A percentile compares a stretch with the other conserved stretches of the same genome.
These are phyloP conservation scores for Oreochromis niloticus DNA, from an alignment of 2,113 vertebrate genomes.

Conservation along the genomic window DNA sequence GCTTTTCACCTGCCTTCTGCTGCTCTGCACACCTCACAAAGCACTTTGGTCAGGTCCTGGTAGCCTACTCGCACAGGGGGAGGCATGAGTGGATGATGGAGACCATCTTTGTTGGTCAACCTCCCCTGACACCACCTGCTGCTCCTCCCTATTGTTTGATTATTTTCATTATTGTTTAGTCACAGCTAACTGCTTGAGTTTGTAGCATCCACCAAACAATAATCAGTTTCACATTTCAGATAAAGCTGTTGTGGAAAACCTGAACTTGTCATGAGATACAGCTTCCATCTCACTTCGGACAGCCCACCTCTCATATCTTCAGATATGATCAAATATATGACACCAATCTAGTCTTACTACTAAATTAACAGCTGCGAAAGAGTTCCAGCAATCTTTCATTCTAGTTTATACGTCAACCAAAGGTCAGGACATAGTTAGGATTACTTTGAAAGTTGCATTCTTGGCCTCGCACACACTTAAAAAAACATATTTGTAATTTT, in stretches of 20 bases:
- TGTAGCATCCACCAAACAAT: accelerated
- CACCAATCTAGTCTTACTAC: not conserved
- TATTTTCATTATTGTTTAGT: accelerated
- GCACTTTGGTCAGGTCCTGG: accelerated
- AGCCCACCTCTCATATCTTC: not conserved
- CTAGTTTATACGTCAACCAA: not conserved
- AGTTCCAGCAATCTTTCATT: not conserved
- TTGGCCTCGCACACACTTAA: accelerated
- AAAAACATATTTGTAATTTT: not conserved
- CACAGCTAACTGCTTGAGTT: accelerated
- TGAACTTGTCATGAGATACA: not conserved
- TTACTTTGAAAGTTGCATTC: accelerated
- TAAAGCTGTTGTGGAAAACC: accelerated
- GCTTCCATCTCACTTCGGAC: not conserved
- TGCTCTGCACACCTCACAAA: not conserved
- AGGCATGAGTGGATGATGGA: accelerated
- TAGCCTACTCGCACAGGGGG: accelerated
- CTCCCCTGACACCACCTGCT: accelerated
- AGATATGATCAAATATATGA: accelerated
- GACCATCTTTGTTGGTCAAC: accelerated
- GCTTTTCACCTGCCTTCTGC: accelerated
- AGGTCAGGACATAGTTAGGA: accelerated
- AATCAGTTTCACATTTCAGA: not conserved
- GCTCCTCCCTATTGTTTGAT: not conserved
- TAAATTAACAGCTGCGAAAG: accelerated